A percentile compares a stretch with the other conserved stretches of the same genome.
Conservation (phyloP, 2,113 vertebrate genomes). For the Trochalopteron elliotii region DNA sequence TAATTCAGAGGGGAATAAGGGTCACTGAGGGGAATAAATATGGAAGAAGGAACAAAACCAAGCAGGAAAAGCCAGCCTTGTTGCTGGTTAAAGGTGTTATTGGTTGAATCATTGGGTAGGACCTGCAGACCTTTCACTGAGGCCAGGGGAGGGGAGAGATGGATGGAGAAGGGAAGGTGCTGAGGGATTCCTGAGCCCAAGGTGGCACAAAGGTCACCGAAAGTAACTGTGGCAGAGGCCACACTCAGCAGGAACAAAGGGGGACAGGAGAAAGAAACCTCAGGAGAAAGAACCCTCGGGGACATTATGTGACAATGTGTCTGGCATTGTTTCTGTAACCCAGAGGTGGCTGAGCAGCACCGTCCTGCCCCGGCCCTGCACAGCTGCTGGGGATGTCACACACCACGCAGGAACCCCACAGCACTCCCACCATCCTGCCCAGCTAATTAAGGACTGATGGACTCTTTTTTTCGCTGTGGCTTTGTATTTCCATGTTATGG, state of each 20-base stretch:
- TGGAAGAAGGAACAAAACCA: neutral
- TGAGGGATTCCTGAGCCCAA: neutral
- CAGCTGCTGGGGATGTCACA: neutral
- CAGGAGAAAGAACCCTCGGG: neutral
- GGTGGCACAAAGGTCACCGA: neutral
- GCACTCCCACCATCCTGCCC: neutral
- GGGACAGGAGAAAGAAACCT: neutral
- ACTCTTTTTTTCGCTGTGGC: neutral
- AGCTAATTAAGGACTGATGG: neutral
- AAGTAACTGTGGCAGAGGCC: neutral
- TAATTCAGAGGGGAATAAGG: neutral
- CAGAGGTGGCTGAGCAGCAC: neutral
- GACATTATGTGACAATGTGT: accelerated
- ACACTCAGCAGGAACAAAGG: neutral
- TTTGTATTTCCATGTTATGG: neutral
- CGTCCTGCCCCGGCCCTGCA: accelerated
- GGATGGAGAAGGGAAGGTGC: neutral
- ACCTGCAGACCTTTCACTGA: neutral
- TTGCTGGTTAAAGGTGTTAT: neutral
- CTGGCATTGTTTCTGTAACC: neutral
- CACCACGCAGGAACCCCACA: neutral
- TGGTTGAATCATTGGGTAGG: neutral
- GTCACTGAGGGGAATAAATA: neutral
- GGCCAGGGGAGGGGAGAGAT: neutral
- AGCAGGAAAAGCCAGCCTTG: neutral